phyloP scores from a whole-genome alignment of 2,888 invertebrate genomes.

The Beris morrisii region DNA sequence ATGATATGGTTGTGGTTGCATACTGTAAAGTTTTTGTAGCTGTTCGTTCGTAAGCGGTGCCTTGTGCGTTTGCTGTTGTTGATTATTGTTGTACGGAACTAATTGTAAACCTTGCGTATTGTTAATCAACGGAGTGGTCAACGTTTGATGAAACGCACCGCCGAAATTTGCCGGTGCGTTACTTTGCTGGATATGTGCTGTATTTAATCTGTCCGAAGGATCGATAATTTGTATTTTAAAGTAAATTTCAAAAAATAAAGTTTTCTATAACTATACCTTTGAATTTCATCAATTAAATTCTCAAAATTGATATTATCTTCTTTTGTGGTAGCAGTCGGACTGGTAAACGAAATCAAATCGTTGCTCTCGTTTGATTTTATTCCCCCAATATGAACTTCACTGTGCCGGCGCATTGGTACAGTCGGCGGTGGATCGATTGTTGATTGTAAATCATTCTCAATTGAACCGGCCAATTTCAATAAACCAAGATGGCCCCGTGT shows the following conservation, averaged over 20 bases:
- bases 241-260: not conserved
- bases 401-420: conserved; percentile 45
- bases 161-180: conserved; percentile 43
- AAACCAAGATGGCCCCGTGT: conserved; percentile 62
- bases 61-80: conserved; percentile 41
- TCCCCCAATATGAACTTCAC: conserved; percentile 40
- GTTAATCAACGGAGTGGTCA: conserved; percentile 40
- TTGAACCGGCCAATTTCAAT: conserved; percentile 49
- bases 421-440: conserved; percentile 57
- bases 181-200: conserved; percentile 12
- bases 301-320: conserved; percentile 62
- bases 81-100: conserved; percentile 43
- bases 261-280: conserved; percentile 53
- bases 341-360: conserved; percentile 73
- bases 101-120: conserved; percentile 42
- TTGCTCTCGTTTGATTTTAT: conserved; percentile 40
- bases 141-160: conserved; percentile 46
- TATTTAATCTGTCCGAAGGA: conserved; percentile 33
- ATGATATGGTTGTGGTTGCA: conserved; percentile 44
- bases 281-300: conserved; percentile 63
- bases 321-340: conserved; percentile 61
- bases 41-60: conserved; percentile 52
- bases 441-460: conserved; percentile 12
- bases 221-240: not conserved
- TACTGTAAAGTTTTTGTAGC: conserved; percentile 51